phyloP scores from a whole-genome alignment of 2,113 vertebrate species.

The Herpetotheres cachinnans region DNA sequence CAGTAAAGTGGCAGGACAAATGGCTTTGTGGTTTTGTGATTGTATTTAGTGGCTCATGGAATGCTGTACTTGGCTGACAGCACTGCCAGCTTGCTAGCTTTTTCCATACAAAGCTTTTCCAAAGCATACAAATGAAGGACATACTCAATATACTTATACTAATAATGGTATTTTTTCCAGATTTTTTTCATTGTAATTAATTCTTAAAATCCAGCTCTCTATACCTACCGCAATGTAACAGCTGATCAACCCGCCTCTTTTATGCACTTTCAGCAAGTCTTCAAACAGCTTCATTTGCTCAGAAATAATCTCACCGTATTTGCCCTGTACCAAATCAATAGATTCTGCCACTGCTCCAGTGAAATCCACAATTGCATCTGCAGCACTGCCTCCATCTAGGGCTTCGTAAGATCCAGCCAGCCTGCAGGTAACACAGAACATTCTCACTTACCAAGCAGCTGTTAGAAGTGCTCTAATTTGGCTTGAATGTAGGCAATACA shows the following conservation, averaged over 20 bases:
- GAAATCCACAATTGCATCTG: constrained; percentile 94
- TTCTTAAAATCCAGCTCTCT: not conserved
- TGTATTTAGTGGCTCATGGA: not conserved
- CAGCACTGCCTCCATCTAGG: constrained; percentile 88
- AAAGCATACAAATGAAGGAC: not conserved
- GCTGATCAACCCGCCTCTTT: constrained; percentile 88
- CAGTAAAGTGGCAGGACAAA: not conserved
- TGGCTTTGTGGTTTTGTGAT: not conserved
- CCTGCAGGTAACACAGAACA: constrained; percentile 66
- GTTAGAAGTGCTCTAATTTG: not conserved
- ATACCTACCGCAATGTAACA: constrained; percentile 82
- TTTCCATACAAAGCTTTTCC: not conserved
- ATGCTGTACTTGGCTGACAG: not conserved
- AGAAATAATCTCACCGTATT: constrained; percentile 73
- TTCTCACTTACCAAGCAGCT: not conserved
- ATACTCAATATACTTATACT: not conserved
- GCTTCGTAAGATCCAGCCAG: constrained; percentile 90
- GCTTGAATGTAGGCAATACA: not conserved
- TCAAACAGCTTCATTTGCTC: constrained; percentile 85
- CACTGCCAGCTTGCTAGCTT: not conserved
- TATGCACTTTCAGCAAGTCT: constrained; percentile 83
- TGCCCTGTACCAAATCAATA: constrained; percentile 78
- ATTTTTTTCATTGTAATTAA: not conserved
- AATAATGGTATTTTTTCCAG: not conserved
- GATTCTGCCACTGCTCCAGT: constrained; percentile 89